Evolutionary conservation across 2,797 vertebrate genomes (phyloP), one percentile per base, ranked within the genome.

Genomic region (Sciurus vulgaris): DNA sequence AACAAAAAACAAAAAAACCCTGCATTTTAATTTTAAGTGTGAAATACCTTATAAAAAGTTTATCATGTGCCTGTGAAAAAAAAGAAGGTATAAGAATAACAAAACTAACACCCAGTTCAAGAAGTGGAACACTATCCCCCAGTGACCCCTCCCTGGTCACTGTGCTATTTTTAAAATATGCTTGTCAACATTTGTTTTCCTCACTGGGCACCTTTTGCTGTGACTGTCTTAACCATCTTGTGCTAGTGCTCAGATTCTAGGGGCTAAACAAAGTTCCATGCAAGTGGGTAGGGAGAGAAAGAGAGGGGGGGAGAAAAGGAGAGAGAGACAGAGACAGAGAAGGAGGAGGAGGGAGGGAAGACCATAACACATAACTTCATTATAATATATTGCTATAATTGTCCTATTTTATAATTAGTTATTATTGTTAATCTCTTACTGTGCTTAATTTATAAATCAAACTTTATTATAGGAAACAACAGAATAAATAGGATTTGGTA

Each of bases 111-210:
- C 9, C 26, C 59, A 81, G 67, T 28, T 84, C 35, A 56, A 47
- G 70, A 65, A 72, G 54, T 38, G 78, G 70, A 63, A 35, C 54
- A 1, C 30, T 56, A 44, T 82, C 72, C 77, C 15, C 74, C 10
- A 0, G 2, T 14, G 18, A 63, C 22, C 47, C 89, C 63, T 76
- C 69, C 26, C 30, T 7, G 35, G 70, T 92, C 93, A 30, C 76
- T 44, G 38, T 20, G 61, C 95, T 96, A 92, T 97, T 96, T 97
- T 95, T 85, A 97, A 93, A 91, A 89, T 54, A 28, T 13, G 11
- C 28, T 92, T 81, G 81, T 67, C 69, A 81, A 74, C 24, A 9
- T 95, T 73, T 96, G 78, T 95, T 85, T 88, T 95, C 93, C 94
- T 84, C 35, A 72, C 70, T 28, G 72, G 76, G 69, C 65, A 67